Percentiles rank a stretch among this genome's conserved stretches.
Conservation (phyloP, 2,113 vertebrate species). For the Dicaeum eximium region DNA sequence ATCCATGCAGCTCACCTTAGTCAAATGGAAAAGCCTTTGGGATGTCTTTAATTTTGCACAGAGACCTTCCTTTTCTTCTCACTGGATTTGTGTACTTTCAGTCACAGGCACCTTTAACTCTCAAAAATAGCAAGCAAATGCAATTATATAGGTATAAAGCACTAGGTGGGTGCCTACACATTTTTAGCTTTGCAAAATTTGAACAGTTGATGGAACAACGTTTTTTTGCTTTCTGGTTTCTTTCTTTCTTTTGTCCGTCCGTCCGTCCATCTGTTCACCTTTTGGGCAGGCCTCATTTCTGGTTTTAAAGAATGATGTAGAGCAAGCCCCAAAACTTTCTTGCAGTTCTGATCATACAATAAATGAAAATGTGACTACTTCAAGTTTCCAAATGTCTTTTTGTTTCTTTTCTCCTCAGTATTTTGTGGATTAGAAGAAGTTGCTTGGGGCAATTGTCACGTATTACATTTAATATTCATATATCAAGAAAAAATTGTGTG, state of each 20-base stretch:
- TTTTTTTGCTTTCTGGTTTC: background rate
- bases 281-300: background rate
- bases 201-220: background rate
- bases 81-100: background rate
- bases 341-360: background rate
- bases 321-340: background rate
- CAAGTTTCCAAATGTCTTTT: background rate
- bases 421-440: background rate
- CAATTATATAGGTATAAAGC: background rate
- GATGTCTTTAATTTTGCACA: background rate
- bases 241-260: background rate
- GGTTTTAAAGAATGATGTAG: background rate
- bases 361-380: background rate
- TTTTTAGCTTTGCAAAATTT: background rate
- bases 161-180: background rate
- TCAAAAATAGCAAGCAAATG: background rate
- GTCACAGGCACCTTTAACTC: background rate
- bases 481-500: background rate
- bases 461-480: slow-evolving; percentile 8
- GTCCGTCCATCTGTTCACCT: too few relatives aligned
- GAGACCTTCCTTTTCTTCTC: background rate
- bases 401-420: background rate
- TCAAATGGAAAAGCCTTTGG: background rate
- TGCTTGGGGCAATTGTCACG: background rate
- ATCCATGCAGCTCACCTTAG: background rate